Evolutionary conservation across 2,797 vertebrate species (phyloP).

Genomic region (Nothura maculosa): DNA sequence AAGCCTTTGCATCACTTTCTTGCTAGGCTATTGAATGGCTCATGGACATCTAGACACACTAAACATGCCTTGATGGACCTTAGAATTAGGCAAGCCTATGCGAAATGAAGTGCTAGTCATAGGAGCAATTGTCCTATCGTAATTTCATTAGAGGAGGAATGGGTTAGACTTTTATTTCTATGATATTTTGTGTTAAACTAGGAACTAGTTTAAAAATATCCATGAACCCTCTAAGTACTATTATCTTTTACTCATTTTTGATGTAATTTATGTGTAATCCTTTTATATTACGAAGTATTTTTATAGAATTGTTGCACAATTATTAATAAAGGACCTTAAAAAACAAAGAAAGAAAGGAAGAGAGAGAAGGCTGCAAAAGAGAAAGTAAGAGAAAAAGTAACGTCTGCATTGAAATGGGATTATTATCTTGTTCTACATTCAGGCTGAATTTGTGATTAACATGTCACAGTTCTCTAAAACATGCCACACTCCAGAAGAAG

Average conservation of each 20-base stretch:
- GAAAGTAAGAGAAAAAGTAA: neutral
- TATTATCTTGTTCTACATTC: neutral
- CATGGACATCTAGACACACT: neutral
- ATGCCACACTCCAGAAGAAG: neutral
- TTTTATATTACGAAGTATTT: neutral
- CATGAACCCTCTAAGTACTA: neutral
- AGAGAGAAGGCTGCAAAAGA: neutral
- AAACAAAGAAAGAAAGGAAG: neutral
- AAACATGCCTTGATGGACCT: neutral
- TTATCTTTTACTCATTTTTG: neutral
- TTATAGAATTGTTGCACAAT: neutral
- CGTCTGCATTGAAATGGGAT: neutral
- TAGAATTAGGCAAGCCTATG: neutral
- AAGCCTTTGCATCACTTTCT: neutral
- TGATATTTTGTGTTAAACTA: neutral
- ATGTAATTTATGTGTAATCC: neutral
- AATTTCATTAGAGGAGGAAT: neutral
- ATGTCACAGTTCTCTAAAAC: neutral
- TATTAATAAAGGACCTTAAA: neutral
- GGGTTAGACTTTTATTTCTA: neutral
- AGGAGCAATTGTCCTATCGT: neutral
- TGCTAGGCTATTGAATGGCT: neutral
- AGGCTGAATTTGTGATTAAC: neutral
- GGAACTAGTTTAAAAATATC: neutral
- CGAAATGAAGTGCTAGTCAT: neutral